These are phyloP conservation scores for Keiferia lycopersicella DNA, from an alignment of 2,888 invertebrate genomes.

Conservation along the genomic window DNA sequence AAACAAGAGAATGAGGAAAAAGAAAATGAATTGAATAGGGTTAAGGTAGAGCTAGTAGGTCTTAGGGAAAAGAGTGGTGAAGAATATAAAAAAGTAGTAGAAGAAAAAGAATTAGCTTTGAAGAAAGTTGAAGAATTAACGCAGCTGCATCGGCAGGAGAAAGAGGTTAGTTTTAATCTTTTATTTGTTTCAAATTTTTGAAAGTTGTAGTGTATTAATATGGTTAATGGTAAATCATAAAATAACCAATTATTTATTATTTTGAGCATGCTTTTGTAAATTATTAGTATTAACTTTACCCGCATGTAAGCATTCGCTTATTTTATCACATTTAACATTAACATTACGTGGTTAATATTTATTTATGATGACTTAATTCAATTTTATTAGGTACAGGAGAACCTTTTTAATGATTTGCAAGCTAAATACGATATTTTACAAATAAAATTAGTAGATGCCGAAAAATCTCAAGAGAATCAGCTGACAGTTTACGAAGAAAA, in stretches of 20 bases:
- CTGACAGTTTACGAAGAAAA: constrained; percentile 46
- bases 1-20: constrained; percentile 62
- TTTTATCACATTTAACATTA: neutral
- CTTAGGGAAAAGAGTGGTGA: constrained; percentile 65
- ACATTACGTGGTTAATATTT: neutral
- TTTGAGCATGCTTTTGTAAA: constrained; percentile 10
- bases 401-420: constrained; percentile 52
- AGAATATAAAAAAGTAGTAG: constrained; percentile 63
- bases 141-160: constrained; percentile 62
- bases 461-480: constrained; percentile 46
- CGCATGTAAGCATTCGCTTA: neutral
- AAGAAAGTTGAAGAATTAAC: constrained; percentile 60
- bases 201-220: constrained; percentile 17
- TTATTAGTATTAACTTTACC: neutral
- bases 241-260: neutral
- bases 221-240: neutral
- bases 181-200: neutral
- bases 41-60: constrained; percentile 62
- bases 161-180: constrained; percentile 58
- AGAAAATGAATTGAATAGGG: constrained; percentile 60
- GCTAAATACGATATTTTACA: constrained; percentile 53
- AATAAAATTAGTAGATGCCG: constrained; percentile 49
- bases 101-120: constrained; percentile 64
- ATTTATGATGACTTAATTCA: constrained; percentile 38
- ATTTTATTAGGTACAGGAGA: constrained; percentile 57